Conservation (phyloP, 2,888 invertebrate genomes). For the Gymnocheta viridis region DNA sequence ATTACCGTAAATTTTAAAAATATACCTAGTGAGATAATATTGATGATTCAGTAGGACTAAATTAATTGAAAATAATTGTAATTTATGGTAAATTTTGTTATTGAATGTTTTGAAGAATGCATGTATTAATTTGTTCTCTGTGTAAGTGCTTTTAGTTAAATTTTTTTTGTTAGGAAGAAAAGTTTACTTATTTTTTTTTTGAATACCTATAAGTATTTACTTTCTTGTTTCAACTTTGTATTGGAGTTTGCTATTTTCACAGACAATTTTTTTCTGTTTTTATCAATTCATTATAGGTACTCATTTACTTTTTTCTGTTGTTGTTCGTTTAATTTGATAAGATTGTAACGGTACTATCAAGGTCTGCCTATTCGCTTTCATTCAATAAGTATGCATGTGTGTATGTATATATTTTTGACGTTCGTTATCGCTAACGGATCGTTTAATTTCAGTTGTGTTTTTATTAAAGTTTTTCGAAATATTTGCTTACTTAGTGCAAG, state of each 20-base stretch:
- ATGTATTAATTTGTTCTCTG: not conserved
- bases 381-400: not conserved
- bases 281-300: constrained; percentile 1
- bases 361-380: constrained; percentile 49
- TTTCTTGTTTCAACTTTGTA: not conserved
- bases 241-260: not conserved
- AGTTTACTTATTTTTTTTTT: constrained; percentile 15
- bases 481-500: not conserved
- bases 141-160: not conserved
- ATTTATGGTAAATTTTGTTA: too few species aligned
- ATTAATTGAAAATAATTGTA: too few species aligned
- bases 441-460: constrained; percentile 28
- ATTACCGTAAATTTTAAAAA: too few species aligned
- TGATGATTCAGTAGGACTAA: too few species aligned
- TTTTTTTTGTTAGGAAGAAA: not conserved
- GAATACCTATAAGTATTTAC: not conserved
- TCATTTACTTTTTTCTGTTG: constrained; percentile 6
- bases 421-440: constrained; percentile 43
- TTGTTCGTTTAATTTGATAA: constrained; percentile 54
- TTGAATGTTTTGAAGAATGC: too few species aligned
- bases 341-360: constrained; percentile 57
- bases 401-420: constrained; percentile 17
- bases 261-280: constrained; percentile 4
- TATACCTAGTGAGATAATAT: too few species aligned
- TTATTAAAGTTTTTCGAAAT: not conserved